Percentiles rank a stretch among this genome's conserved stretches.
These are phyloP conservation scores for Strongylocentrotus purpuratus DNA, from an alignment of 35 echinoderm and acorn worm species.

Conservation along the genomic window DNA sequence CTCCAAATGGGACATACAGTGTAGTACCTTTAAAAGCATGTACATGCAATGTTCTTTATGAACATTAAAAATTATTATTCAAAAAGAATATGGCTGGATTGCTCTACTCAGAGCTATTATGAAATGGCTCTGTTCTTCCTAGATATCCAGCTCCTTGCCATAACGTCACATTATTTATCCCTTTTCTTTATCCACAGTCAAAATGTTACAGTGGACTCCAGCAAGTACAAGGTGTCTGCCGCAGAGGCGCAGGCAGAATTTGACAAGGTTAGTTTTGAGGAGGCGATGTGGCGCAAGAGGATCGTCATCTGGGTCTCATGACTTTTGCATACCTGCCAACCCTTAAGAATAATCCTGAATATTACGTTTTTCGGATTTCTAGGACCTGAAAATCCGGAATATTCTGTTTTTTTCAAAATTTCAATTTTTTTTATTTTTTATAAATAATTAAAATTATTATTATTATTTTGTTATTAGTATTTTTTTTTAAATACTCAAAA, in stretches of 20 bases:
- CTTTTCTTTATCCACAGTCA: not conserved
- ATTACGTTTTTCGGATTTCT: not conserved
- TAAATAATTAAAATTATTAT: no score
- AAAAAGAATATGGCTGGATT: not conserved
- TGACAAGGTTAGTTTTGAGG: not conserved
- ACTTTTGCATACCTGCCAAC: not conserved
- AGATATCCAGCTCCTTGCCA: not conserved
- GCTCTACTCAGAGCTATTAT: not conserved
- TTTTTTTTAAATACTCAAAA: no score
- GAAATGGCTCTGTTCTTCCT: not conserved
- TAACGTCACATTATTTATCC: not conserved
- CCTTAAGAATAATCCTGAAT: not conserved
- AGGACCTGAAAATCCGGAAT: no score
- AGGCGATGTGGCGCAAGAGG: not conserved
- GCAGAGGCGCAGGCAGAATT: not conserved
- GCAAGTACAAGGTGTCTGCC: not conserved
- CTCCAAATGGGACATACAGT: no score
- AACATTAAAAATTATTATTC: no score
- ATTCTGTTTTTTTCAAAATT: not conserved
- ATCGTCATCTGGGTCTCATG: no score
- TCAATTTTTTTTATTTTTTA: not conserved
- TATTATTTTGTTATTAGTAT: no score
- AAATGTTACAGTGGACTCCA: not conserved
- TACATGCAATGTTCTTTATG: no score
- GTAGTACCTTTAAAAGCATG: no score